Base-by-base conservation (phyloP, 2,888 invertebrate genomes). In the Rhagonycha fulva region DNA sequence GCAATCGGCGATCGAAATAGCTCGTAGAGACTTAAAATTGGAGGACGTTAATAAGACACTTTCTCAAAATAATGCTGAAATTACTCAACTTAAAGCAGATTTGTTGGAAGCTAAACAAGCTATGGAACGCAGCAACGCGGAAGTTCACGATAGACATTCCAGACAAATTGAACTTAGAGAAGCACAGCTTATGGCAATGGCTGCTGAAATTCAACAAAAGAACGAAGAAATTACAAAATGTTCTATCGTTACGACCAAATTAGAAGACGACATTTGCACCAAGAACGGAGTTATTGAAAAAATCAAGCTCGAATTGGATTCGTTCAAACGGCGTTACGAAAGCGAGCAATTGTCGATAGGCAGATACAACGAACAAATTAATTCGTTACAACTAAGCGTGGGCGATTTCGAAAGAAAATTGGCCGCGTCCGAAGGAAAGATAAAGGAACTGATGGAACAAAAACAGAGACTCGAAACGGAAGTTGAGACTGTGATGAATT, bases 391-490 rank as follows among this genome's bases (percentile, higher is more conserved):
- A 83, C 85, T 92, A 72, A 88, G 89, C 81, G 84, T 90, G 32
- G 91, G 91, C 66, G 92, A 92, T 86, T 87, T 91, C 24, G 90
- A 89, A 81, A 88, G 92, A 26, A 91, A 92, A 81, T 85, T 90
- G 10, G 87, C 88, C 68, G 89, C 90, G 80, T 86, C 90, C 10
- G 88, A 89, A 47, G 81, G 83, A 66, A 82, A 92, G 85, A 89
- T 90, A 81, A 87, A 87, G 4, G 91, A 92, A 79, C 83, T 92
- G 72, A 87, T 89, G 77, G 79, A 78, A 87, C 89, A 81, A 77
- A 92, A 92, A 83, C 90, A 89, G 14, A 90, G 90, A 72, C 86
- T 91, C 19, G 92, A 93, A 86, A 84, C 88, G 5, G 91, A 93
- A 83, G 89, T 93, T 10, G 76, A 82, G 74, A 79, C 80, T 4